A percentile compares a stretch with the other conserved stretches of the same genome.
These are phyloP conservation scores for Tiaroga cobitis DNA, from an alignment of 2,797 vertebrate species.

Conservation along the genomic window DNA sequence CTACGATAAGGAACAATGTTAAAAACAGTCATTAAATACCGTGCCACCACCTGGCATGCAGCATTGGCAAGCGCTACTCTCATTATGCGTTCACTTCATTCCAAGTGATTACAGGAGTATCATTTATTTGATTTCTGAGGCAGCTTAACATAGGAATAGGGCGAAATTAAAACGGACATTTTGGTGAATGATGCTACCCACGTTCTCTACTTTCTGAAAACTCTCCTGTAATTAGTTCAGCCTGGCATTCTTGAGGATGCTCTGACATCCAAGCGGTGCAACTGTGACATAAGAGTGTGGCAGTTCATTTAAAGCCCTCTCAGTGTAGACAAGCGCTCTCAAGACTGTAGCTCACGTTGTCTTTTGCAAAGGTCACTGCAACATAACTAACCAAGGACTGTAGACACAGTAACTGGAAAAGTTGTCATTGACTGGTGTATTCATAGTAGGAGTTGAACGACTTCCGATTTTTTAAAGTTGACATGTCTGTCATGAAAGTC, in stretches of 20 bases:
- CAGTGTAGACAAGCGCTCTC: constrained; percentile 43
- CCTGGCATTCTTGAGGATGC: constrained; percentile 64
- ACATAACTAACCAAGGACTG: constrained; percentile 9
- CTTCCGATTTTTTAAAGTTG: too few relatives aligned
- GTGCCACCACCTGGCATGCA: constrained; percentile 13
- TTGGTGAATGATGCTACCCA: constrained; percentile 50
- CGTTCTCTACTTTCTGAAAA: constrained; percentile 65
- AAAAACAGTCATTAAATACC: constrained; percentile 11
- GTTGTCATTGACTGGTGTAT: background rate
- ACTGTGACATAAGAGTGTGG: constrained; percentile 65
- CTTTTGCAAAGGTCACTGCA: constrained; percentile 40
- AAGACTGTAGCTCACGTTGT: constrained; percentile 7
- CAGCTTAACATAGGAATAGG: background rate
- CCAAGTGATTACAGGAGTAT: constrained; percentile 36
- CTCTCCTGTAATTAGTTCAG: constrained; percentile 72
- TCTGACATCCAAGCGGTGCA: constrained; percentile 40
- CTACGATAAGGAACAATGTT: background rate
- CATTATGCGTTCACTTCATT: background rate
- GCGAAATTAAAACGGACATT: constrained; percentile 50
- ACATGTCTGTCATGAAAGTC: too few relatives aligned
- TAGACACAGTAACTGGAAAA: constrained; percentile 7
- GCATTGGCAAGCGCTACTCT: background rate
- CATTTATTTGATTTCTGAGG: constrained; percentile 21
- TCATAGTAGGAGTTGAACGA: background rate
- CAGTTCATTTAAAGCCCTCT: constrained; percentile 73